Evolutionary conservation across 1,140 invertebrate species (phyloP), one percentile per base, ranked within the genome.

Genomic region (Bombus consobrinus): DNA sequence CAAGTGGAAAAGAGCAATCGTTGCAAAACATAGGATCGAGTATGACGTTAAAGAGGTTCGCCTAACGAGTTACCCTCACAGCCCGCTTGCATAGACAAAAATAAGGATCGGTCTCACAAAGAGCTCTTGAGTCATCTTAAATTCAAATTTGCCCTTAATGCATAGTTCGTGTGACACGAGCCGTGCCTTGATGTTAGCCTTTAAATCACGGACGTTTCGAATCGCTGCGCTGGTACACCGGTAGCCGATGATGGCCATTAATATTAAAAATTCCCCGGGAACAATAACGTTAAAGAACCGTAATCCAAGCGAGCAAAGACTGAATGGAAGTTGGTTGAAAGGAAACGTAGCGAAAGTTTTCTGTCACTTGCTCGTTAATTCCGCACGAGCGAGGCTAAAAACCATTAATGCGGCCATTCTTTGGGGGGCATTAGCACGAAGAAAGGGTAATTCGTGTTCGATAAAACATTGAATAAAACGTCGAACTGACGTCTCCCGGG

Each of bases 331-430:
- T 9, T 47, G 47, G n/a, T 10, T 43, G 82, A 79, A 84, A 84
- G 75, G 43, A 79, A 69, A 78, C 74, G 82, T 34, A 62, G 64
- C 37, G 71, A 59, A 84, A 84, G 74, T 84, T 84, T 84, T 71
- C 82, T 68, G 82, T 84, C 82, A 79, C 64, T 47, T 57, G 13
- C 62, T 41, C 82, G 75, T 84, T 84, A 84, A 84, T 84, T 84
- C 82, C 82, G 75, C 75, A 43, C 82, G 66, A 84, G 28, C 74
- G 82, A 43, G 76, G 34, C 62, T 69, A 78, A 78, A 78, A 69
- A 84, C 75, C 64, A 84, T 84, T 84, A 84, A 84, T 53, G 82
- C 68, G 57, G 66, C 74, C 53, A 84, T 84, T 84, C 64, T 84
- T 69, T 75, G 47, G 3, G 25, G 53, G 8, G 59, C 82, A 84